phyloP scores from a whole-genome alignment of 1,140 invertebrate species.

The Hylyphantes graminicola region DNA sequence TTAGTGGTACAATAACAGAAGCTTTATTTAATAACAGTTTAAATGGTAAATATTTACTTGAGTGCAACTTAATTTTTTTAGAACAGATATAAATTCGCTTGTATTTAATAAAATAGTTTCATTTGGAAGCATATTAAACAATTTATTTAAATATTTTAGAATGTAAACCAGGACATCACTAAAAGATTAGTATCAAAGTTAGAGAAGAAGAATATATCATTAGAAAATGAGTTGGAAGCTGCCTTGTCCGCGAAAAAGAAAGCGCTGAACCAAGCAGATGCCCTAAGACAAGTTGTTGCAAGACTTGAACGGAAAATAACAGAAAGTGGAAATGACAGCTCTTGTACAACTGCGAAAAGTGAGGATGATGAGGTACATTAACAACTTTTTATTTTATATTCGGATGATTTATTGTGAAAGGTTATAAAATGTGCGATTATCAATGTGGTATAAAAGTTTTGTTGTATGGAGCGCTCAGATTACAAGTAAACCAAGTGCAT shows the following conservation, averaged over 20 bases:
- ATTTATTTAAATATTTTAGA: neutral
- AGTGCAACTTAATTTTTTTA: no score
- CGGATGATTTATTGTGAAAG: no score
- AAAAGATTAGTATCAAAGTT: slow-evolving; percentile 33
- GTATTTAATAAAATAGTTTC: no score
- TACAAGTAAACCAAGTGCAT: no score
- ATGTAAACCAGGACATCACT: neutral
- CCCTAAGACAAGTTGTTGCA: slow-evolving; percentile 4
- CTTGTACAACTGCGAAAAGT: neutral
- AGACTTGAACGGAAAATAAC: slow-evolving; percentile 5
- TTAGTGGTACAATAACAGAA: no score
- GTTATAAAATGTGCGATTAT: no score
- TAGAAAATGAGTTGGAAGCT: slow-evolving; percentile 37
- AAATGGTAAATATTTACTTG: no score
- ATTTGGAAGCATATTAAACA: no score
- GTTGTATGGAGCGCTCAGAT: no score
- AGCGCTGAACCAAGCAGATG: neutral
- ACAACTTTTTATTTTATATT: neutral
- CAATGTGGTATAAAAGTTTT: no score
- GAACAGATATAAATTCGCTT: no score
- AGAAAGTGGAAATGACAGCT: neutral
- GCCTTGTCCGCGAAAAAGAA: neutral
- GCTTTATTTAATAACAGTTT: no score
- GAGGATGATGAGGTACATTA: slow-evolving; percentile 8
- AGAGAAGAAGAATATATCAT: slow-evolving; percentile 42